phyloP scores from a whole-genome alignment of 2,797 vertebrate species.

The Ibycter americanus region DNA sequence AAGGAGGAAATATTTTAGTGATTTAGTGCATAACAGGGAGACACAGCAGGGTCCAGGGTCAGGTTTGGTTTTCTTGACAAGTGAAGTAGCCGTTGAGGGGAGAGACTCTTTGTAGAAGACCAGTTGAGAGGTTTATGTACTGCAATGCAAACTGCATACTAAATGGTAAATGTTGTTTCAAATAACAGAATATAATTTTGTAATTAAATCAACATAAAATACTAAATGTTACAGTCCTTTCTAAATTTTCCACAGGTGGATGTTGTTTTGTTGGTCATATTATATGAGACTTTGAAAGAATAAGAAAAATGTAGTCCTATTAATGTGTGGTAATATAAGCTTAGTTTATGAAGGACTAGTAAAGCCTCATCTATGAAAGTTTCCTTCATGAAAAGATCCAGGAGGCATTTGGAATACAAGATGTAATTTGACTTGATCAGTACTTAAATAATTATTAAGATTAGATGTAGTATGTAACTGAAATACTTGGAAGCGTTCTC shows the following conservation, averaged over 20 bases:
- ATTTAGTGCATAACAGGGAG: neutral
- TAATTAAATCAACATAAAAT: neutral
- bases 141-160: neutral
- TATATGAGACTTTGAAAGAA: neutral
- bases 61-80: neutral
- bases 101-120: neutral
- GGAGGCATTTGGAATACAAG: neutral
- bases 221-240: neutral
- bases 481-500: neutral
- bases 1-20: neutral
- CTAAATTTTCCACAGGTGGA: neutral
- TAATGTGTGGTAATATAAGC: neutral
- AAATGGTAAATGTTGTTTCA: neutral
- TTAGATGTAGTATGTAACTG: neutral
- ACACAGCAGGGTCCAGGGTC: neutral
- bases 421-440: neutral
- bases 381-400: neutral
- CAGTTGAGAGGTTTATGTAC: neutral
- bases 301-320: neutral
- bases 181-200: neutral
- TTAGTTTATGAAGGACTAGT: neutral
- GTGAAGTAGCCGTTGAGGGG: neutral
- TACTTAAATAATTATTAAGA: neutral
- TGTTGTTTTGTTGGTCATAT: neutral
- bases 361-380: neutral